Percentiles rank a stretch among this genome's conserved stretches.
These are phyloP conservation scores for Eublepharis macularius DNA, from an alignment of 2,113 vertebrate genomes.

Conservation along the genomic window DNA sequence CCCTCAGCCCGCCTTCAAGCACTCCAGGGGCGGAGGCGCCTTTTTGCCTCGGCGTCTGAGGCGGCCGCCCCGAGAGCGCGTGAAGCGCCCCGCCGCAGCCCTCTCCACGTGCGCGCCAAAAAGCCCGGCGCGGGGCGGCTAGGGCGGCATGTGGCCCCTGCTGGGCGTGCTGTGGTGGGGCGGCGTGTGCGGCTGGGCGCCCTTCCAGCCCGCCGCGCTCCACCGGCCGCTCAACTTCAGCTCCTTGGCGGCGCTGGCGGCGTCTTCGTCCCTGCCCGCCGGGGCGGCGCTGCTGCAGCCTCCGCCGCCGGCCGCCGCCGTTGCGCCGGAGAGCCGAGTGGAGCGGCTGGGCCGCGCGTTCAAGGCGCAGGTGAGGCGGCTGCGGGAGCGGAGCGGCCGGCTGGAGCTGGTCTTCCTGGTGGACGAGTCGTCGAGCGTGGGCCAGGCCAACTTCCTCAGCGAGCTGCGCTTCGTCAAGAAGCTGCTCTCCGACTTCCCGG, in stretches of 20 bases:
- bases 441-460: slow-evolving; percentile 89
- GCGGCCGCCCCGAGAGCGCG: neutral
- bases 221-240: slow-evolving; percentile 49
- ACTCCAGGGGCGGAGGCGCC: slow-evolving; percentile 44
- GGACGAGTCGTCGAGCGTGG: slow-evolving; percentile 97
- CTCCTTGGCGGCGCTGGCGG: slow-evolving; percentile 45
- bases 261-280: neutral
- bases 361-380: slow-evolving; percentile 87
- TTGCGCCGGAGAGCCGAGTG: slow-evolving; percentile 84
- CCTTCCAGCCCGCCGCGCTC: slow-evolving; percentile 41
- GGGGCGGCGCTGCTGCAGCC: neutral
- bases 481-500: slow-evolving; percentile 96
- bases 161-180: slow-evolving; percentile 71
- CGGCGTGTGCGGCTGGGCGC: slow-evolving; percentile 63
- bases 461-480: slow-evolving; percentile 95
- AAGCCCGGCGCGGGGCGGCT: neutral
- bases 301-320: slow-evolving; percentile 66
- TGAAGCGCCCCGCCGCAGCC: neutral
- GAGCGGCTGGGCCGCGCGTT: slow-evolving; percentile 89
- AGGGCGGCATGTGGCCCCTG: slow-evolving; percentile 70
- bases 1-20: slow-evolving; percentile 48
- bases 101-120: slow-evolving; percentile 36
- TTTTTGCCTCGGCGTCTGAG: no score
- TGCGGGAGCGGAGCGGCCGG: slow-evolving; percentile 84
- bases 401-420: slow-evolving; percentile 96